Evolutionary conservation across 1,140 invertebrate species (phyloP).

Genomic region (Hermetia illucens): DNA sequence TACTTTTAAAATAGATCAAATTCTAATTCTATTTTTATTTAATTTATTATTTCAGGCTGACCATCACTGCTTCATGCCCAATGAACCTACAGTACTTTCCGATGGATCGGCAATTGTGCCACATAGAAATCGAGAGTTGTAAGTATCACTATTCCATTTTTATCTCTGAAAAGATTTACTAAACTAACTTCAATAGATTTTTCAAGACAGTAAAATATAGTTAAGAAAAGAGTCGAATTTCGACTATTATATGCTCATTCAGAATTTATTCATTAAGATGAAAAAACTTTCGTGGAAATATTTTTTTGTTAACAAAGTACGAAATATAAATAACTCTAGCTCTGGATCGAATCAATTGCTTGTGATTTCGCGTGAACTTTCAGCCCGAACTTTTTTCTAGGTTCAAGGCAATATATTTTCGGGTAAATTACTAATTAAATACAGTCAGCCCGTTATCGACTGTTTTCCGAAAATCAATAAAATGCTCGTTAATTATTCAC

Average conservation of each 20-base stretch:
- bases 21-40: conserved; percentile 4
- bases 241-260: conserved; percentile 8
- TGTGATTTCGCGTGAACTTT: too few species aligned
- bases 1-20: not conserved
- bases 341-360: too few species aligned
- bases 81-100: conserved; percentile 97
- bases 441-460: too few species aligned
- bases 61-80: conserved; percentile 92
- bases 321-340: too few species aligned
- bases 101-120: conserved; percentile 92
- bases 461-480: too few species aligned
- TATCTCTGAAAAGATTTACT: not conserved
- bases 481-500: too few species aligned
- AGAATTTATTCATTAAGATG: not conserved
- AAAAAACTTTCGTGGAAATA: too few species aligned
- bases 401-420: too few species aligned
- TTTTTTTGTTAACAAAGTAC: too few species aligned
- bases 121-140: conserved; percentile 97
- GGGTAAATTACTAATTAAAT: too few species aligned
- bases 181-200: not conserved
- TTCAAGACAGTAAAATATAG: conserved; percentile 6
- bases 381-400: too few species aligned
- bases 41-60: conserved; percentile 58
- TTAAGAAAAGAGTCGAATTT: too few species aligned
- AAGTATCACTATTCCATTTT: conserved; percentile 45